Conservation (phyloP, 1,140 invertebrate genomes). For the Magallana ariakensis region DNA sequence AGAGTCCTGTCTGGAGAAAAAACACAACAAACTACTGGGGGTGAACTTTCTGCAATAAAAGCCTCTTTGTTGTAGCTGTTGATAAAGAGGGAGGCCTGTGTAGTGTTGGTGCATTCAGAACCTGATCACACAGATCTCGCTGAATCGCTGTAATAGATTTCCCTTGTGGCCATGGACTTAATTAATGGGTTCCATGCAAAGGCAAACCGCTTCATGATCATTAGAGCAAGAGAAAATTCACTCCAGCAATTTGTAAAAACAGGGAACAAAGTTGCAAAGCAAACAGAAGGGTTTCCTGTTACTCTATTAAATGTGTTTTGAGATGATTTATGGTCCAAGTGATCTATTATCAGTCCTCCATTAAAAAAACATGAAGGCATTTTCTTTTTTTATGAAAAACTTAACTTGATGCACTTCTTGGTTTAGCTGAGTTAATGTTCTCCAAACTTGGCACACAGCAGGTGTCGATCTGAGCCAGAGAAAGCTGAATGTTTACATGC, state of each 20-base stretch:
- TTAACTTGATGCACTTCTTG: background rate
- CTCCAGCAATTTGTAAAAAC: background rate
- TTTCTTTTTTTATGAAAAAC: no score
- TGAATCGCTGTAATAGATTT: constrained; percentile 1
- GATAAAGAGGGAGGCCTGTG: background rate
- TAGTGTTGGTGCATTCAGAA: background rate
- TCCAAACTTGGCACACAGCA: constrained; percentile 17
- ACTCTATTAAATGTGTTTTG: background rate
- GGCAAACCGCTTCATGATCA: background rate
- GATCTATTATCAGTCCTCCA: constrained; percentile 6
- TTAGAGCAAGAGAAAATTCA: background rate
- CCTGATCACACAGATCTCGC: background rate
- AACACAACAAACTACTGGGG: background rate
- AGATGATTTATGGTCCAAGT: background rate
- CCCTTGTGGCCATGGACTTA: background rate
- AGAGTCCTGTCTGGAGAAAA: background rate
- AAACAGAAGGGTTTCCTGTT: constrained; percentile 6
- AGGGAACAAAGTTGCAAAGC: constrained; percentile 1
- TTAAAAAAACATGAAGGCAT: background rate
- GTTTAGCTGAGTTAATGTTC: background rate
- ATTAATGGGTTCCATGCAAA: background rate
- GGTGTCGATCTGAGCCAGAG: background rate
- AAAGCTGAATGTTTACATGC: constrained; percentile 21
- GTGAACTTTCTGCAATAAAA: background rate
- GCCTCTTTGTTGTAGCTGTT: background rate